phyloP scores from a whole-genome alignment of 2,797 vertebrate species.

The Chromis chromis region DNA sequence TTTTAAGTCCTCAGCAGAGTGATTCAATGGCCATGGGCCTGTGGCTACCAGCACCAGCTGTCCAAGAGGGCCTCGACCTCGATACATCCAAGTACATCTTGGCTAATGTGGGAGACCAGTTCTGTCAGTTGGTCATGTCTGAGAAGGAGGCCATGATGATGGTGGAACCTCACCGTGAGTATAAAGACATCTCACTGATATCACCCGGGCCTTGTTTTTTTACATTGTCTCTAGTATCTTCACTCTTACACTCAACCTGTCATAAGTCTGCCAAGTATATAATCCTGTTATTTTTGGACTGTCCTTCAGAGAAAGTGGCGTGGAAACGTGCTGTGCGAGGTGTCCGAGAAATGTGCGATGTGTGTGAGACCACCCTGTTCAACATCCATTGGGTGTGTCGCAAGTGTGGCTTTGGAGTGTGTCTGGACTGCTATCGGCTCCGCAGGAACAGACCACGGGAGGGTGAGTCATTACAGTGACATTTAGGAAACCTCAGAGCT shows the following conservation, averaged over 20 bases:
- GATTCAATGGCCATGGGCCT: conserved; percentile 97
- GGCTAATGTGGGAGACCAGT: conserved; percentile 98
- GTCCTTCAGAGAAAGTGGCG: conserved; percentile 93
- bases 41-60: conserved; percentile 93
- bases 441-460: conserved; percentile 92
- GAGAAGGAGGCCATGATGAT: conserved; percentile 99
- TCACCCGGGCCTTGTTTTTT: background rate
- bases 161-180: conserved; percentile 99
- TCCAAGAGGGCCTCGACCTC: conserved; percentile 94
- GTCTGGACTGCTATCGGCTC: conserved; percentile 97
- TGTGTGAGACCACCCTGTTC: conserved; percentile 98
- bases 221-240: background rate
- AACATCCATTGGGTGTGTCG: conserved; percentile 99
- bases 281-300: background rate
- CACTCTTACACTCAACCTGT: background rate
- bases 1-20: conserved; percentile 97
- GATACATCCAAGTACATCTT: conserved; percentile 99
- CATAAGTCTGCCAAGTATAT: background rate
- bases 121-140: conserved; percentile 99
- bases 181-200: background rate
- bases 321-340: conserved; percentile 99
- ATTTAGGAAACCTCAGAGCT: background rate
- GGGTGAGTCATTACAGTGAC: conserved; percentile 82
- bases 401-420: conserved; percentile 98
- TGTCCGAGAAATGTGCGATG: conserved; percentile 98